Conservation (phyloP, 2,797 vertebrate genomes). For the Smutsia temminckii region DNA sequence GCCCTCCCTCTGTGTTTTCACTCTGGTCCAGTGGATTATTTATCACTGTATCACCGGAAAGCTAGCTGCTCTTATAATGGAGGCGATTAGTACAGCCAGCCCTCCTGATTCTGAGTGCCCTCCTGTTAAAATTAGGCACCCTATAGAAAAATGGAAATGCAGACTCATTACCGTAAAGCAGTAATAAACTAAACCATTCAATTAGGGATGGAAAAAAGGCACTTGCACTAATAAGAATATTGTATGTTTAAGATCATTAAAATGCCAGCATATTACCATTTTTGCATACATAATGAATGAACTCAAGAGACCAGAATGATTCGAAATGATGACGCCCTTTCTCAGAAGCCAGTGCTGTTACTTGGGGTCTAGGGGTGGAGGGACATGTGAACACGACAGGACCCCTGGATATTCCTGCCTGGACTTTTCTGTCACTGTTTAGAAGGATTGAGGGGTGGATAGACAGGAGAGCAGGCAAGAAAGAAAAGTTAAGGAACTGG, state of each 20-base stretch:
- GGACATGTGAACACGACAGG: not conserved
- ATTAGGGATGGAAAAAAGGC: conserved; percentile 79
- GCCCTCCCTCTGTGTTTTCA: not conserved
- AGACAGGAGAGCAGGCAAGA: not conserved
- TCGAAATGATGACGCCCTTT: conserved; percentile 47
- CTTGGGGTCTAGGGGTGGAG: not conserved
- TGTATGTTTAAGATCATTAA: conserved; percentile 83
- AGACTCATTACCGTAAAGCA: conserved; percentile 81
- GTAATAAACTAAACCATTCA: conserved; percentile 83
- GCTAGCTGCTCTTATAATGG: conserved; percentile 68
- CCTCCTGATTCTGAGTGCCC: conserved; percentile 79
- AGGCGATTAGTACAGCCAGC: conserved; percentile 72
- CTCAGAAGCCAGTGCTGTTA: conserved; percentile 3
- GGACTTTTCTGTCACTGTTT: not conserved
- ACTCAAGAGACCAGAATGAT: conserved; percentile 75
- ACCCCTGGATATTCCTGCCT: not conserved
- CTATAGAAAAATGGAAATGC: conserved; percentile 83
- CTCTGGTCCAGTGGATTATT: not conserved
- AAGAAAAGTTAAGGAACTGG: not conserved
- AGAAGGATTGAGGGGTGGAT: not conserved
- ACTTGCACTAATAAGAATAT: conserved; percentile 84
- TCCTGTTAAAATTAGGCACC: conserved; percentile 81
- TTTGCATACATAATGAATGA: conserved; percentile 83
- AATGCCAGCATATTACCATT: conserved; percentile 79
- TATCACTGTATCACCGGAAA: not conserved